phyloP scores from a whole-genome alignment of 2,888 invertebrate species.

The Ophion ellenae region DNA sequence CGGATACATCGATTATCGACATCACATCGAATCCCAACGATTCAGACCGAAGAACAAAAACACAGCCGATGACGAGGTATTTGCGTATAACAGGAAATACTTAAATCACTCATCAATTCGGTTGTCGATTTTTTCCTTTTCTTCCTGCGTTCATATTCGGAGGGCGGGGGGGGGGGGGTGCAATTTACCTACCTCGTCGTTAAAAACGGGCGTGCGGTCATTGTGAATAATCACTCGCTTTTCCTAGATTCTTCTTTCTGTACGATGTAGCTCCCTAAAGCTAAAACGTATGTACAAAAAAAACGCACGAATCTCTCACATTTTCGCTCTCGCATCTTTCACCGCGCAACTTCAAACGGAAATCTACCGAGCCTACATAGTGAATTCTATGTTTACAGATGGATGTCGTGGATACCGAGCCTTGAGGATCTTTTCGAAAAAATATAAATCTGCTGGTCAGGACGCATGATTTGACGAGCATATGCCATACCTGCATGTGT shows the following conservation, averaged over 20 bases:
- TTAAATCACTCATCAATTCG: not conserved
- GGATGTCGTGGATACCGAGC: constrained; percentile 65
- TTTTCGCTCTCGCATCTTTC: not conserved
- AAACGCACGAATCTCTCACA: not conserved
- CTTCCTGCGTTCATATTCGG: too few relatives aligned
- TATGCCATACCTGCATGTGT: not conserved
- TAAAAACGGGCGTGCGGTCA: too few relatives aligned
- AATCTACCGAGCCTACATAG: not conserved
- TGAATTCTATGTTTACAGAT: constrained; percentile 59
- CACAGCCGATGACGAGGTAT: constrained; percentile 38
- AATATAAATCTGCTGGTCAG: not conserved
- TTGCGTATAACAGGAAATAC: constrained; percentile 10
- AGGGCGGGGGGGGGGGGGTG: too few relatives aligned
- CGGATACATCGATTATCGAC: constrained; percentile 77
- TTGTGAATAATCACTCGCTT: too few relatives aligned
- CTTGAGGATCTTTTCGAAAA: constrained; percentile 37
- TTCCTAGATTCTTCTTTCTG: too few relatives aligned
- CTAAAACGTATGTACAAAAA: not conserved
- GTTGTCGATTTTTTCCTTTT: not conserved
- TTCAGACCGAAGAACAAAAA: constrained; percentile 45
- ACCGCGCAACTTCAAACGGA: not conserved
- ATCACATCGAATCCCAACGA: constrained; percentile 69
- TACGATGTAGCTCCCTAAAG: not conserved
- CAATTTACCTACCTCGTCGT: too few relatives aligned
- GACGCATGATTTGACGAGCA: constrained; percentile 16